These are phyloP conservation scores for Chaetoderma sp. DNA, from an alignment of 2,888 invertebrate species.

Conservation along the genomic window DNA sequence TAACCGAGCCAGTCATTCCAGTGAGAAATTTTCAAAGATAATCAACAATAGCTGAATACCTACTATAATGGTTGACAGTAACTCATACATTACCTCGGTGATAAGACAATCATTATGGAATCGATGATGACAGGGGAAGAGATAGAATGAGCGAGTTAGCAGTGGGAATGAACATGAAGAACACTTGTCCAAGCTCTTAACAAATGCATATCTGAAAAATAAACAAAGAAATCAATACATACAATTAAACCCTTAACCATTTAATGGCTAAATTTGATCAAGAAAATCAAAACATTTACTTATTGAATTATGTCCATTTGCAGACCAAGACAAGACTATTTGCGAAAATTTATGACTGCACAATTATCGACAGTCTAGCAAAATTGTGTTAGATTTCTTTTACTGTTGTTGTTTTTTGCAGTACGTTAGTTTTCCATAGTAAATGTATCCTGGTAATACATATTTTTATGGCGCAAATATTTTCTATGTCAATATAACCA, in stretches of 20 bases:
- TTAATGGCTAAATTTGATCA: too few relatives aligned
- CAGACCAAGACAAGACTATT: background rate
- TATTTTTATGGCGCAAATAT: too few relatives aligned
- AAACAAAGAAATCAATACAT: conserved; percentile 4
- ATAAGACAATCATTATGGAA: conserved; percentile 95
- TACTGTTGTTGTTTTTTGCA: too few relatives aligned
- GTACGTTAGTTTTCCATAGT: too few relatives aligned
- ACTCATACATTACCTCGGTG: conserved; percentile 68
- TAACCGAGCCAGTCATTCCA: too few relatives aligned
- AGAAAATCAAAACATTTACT: background rate
- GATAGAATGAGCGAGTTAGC: conserved; percentile 88
- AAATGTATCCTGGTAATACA: too few relatives aligned
- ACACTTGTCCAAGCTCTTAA: conserved; percentile 85
- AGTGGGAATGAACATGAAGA: conserved; percentile 85
- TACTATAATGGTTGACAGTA: background rate
- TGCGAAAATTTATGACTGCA: background rate
- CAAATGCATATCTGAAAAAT: conserved; percentile 76
- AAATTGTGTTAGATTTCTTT: background rate
- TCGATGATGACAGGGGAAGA: conserved; percentile 95
- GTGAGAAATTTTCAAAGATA: too few relatives aligned
- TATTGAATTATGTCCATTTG: background rate
- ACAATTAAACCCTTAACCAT: background rate
- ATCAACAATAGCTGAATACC: too few relatives aligned
- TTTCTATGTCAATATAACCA: too few relatives aligned
- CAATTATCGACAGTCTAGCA: background rate